Base-by-base conservation (phyloP, 2,113 vertebrate species). In the Dissostichus mawsoni region DNA sequence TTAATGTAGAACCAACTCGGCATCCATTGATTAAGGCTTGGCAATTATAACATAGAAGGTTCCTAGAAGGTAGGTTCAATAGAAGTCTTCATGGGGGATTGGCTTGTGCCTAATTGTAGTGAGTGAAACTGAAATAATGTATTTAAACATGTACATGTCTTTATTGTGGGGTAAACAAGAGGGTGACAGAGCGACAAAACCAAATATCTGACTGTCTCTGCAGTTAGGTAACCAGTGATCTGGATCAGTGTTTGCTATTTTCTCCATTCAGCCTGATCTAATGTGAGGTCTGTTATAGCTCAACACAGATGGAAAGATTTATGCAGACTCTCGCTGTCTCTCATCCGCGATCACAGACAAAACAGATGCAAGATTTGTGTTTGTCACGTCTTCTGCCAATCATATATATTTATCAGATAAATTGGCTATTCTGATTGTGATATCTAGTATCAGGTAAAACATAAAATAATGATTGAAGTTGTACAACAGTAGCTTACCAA, bases 281-380 rank as follows among this genome's bases (percentile, higher is more conserved):
- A 86, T 69, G 66, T 45, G 61, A 79, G 53, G 57, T 52, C 53
- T 76, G 69, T 78, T 88, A 80, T 78, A 78, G 70, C 75, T 84
- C 78, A 84, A 78, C 83, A 88, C 83, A 88, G 83, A 88, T 88
- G 78, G 85, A 71, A 41, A 67, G 83, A 85, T 83, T 81, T 66
- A 63, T 61, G 44, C 59, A 63, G 48, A 81, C 12, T 56, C 65
- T 53, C 7, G 8, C 50, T 56, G 33, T 67, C 44, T 53, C 68
- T 23, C 63, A 47, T 50, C 47, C n/a, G 6, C 50, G 45, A 55
- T 45, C 64, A 50, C 68, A 76, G 41, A 56, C 70, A 74, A 55
- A 70, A 59, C 51, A 83, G 51, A 74, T 56, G 41, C 18, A 69
- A 52, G 56, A 53, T 68, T 65, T 71, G 47, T 44, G 11, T 69